These are phyloP conservation scores for Leguminivora glycinivorella DNA, from an alignment of 1,140 invertebrate genomes.

Conservation along the genomic window DNA sequence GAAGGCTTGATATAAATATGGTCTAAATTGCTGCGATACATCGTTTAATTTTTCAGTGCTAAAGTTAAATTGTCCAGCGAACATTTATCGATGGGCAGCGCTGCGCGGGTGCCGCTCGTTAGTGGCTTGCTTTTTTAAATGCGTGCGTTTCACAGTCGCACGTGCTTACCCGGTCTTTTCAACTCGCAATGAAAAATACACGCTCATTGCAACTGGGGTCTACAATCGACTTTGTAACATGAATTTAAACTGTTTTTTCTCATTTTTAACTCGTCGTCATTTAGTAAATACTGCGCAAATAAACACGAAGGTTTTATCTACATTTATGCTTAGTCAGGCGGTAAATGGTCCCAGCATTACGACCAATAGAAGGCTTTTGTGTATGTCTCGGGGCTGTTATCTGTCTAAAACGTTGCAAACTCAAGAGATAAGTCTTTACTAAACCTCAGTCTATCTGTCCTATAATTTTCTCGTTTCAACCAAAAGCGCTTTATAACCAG, in stretches of 20 bases:
- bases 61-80: conserved; percentile 41
- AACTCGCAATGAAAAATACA: conserved; percentile 10
- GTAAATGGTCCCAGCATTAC: conserved; percentile 20
- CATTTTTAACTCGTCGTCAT: not conserved
- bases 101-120: conserved; percentile 36
- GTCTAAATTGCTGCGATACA: conserved; percentile 40
- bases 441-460: conserved; percentile 31
- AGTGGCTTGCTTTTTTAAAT: conserved; percentile 36
- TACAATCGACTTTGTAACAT: conserved; percentile 4
- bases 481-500: conserved; percentile 49
- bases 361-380: conserved; percentile 27
- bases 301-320: conserved; percentile 1
- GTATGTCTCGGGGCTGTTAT: conserved; percentile 25
- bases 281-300: not conserved
- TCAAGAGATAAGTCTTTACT: conserved; percentile 28
- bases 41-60: conserved; percentile 48
- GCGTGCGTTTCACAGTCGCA: conserved; percentile 26
- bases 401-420: conserved; percentile 26
- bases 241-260: not conserved
- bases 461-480: conserved; percentile 55
- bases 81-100: conserved; percentile 40
- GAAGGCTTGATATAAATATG: conserved; percentile 32
- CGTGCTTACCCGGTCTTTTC: conserved; percentile 32
- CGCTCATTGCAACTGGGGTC: not conserved
- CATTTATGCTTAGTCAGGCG: conserved; percentile 21